These are phyloP conservation scores for Drosophila ogumai DNA, from an alignment of 1,140 invertebrate genomes.

Conservation along the genomic window DNA sequence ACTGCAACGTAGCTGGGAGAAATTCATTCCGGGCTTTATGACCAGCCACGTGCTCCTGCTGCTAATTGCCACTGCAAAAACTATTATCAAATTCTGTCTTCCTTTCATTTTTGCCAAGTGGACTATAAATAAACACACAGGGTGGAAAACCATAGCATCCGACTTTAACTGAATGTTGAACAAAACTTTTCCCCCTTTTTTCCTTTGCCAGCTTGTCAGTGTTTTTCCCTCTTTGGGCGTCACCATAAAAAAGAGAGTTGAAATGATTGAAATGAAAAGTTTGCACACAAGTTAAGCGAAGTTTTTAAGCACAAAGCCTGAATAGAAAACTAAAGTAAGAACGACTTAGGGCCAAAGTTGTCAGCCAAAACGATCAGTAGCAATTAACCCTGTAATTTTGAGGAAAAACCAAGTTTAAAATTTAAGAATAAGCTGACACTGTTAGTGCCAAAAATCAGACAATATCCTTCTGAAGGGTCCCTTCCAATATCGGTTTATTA, in stretches of 20 bases:
- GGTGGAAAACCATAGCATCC: conserved; percentile 18
- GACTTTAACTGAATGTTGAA: conserved; percentile 43
- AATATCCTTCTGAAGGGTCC: not conserved
- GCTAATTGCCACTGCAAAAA: conserved; percentile 62
- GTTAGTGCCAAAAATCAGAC: not conserved
- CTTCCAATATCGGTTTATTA: not conserved
- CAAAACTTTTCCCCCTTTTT: conserved; percentile 27
- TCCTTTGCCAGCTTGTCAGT: not conserved
- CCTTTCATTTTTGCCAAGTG: conserved; percentile 35
- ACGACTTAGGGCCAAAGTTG: conserved; percentile 17
- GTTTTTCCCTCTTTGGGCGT: conserved; percentile 2
- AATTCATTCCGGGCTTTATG: conserved; percentile 58
- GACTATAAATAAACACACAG: conserved; percentile 65
- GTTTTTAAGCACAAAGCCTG: conserved; percentile 46
- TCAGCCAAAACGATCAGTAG: not conserved
- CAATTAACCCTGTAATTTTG: not conserved
- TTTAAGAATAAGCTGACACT: not conserved
- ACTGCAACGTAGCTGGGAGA: conserved; percentile 47
- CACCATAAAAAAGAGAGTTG: conserved; percentile 30
- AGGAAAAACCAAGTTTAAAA: not conserved
- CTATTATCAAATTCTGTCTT: conserved; percentile 48
- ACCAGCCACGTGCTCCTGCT: conserved; percentile 49
- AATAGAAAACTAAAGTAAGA: conserved; percentile 19
- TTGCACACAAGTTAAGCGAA: conserved; percentile 59
- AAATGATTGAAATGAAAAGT: conserved; percentile 71